A percentile compares a stretch with the other conserved stretches of the same genome.
These are phyloP conservation scores for Champsocephalus gunnari DNA, from an alignment of 2,797 vertebrate species.

Conservation along the genomic window DNA sequence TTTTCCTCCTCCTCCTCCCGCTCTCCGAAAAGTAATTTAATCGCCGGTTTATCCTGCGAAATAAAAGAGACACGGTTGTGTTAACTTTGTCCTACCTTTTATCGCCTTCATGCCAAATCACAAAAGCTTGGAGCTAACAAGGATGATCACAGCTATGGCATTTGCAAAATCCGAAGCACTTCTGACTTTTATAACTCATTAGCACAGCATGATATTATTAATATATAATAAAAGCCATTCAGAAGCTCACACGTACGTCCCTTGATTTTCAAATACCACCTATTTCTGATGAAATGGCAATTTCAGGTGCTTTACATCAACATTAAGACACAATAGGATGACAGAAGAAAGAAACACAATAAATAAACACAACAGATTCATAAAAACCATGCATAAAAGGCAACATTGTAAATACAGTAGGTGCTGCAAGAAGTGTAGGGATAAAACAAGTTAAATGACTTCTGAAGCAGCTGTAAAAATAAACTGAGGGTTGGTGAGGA, in stretches of 20 bases:
- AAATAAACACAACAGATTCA: no score
- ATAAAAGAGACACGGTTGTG: slow-evolving; percentile 51
- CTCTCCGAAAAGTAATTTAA: slow-evolving; percentile 58
- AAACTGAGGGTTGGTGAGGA: no score
- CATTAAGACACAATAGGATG: no score
- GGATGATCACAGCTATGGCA: slow-evolving; percentile 18
- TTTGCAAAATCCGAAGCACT: background rate
- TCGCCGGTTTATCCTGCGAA: slow-evolving; percentile 55
- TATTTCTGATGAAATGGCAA: background rate
- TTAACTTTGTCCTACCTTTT: slow-evolving; percentile 49
- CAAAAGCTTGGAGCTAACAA: slow-evolving; percentile 26
- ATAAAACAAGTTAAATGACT: no score
- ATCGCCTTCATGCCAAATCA: slow-evolving; percentile 20
- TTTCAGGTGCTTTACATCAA: no score
- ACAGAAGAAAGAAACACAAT: no score
- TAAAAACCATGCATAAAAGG: no score
- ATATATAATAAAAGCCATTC: slow-evolving; percentile 3
- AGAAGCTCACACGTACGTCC: background rate
- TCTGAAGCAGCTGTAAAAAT: no score
- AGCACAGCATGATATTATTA: background rate
- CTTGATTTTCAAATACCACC: background rate
- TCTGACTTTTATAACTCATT: slow-evolving; percentile 1
- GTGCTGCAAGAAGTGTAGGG: no score
- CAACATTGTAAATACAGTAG: no score
- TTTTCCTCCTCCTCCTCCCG: background rate